phyloP scores from a whole-genome alignment of 2,113 vertebrate species.

The Dendrocopos noguchii region DNA sequence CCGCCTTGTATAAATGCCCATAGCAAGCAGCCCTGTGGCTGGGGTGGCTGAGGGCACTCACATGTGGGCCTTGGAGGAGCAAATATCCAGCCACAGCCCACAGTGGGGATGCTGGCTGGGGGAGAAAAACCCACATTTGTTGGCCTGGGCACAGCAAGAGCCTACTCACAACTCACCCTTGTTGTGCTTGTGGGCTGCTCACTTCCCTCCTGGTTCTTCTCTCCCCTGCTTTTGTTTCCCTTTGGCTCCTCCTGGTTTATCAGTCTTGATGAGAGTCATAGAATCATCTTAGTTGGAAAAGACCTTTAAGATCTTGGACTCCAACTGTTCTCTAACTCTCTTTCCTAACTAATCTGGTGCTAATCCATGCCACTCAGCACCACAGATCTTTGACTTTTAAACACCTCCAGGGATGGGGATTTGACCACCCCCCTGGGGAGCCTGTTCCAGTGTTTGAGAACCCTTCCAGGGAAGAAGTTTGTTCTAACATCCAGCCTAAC shows the following conservation, averaged over 20 bases:
- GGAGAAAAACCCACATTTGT: background rate
- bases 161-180: background rate
- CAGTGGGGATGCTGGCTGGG: accelerated
- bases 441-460: too few species aligned
- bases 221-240: background rate
- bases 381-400: too few species aligned
- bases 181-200: background rate
- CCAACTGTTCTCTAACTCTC: too few species aligned
- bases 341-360: too few species aligned
- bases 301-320: too few species aligned
- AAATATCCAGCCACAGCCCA: background rate
- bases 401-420: too few species aligned
- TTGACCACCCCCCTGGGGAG: too few species aligned
- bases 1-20: background rate
- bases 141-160: background rate
- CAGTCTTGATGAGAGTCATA: background rate
- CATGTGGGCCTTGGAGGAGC: background rate
- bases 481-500: too few species aligned
- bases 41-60: background rate
- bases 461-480: too few species aligned
- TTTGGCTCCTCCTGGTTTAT: background rate
- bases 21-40: accelerated
- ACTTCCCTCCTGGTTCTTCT: background rate
- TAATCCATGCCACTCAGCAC: too few species aligned
- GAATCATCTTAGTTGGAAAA: too few species aligned